Evolutionary conservation across 92 coral and sea anemone genomes (phyloP), one percentile per base, ranked within the genome.

Genomic region (Actinostola sp.): DNA sequence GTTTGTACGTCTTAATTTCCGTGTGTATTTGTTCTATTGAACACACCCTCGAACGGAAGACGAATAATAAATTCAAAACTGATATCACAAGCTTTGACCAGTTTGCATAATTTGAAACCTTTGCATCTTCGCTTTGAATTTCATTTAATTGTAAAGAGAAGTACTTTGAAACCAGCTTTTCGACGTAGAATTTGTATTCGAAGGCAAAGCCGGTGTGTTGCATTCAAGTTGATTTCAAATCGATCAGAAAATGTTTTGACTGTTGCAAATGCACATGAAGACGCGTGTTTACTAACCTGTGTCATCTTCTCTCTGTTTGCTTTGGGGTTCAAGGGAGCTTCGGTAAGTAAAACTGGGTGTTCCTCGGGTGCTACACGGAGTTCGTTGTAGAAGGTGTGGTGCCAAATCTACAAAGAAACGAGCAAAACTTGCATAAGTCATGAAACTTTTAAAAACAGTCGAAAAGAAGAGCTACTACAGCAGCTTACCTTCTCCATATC

Each of bases 271-370:
- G 31, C 28, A 25, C 5, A 53, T 5, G 30, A 53, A 23, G 59
- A 25, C 14, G 19, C 20, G 2, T 53, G 31, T 53, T 53, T 16
- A 26, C 80, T 44, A 67, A 92, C 97, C 88, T 92, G 97, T 32
- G 97, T 92, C 97, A 92, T 92, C 59, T 92, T 92, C 72, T 92
- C 97, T 55, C 97, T 75, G 95, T 92, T 92, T 17, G 97, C 97
- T 68, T 92, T 92, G 66, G 97, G 97, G 72, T 92, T 92, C 79
- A 92, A 67, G n/a, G 97, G 97, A 61, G 97, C 97, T 52, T 92
- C 97, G 17, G 97, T 92, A 38, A 92, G 88, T 53, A 92, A 79
- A 71, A 92, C 97, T 15, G 97, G 97, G 67, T 92, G 97, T 81
- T 92, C 93, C 65, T 92, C 97, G 23, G 97, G 97, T 36, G 97